Percentiles rank a stretch among this genome's conserved stretches.
phyloP scores from a whole-genome alignment of 2,113 vertebrate species.

The Megatriorchis doriae region DNA sequence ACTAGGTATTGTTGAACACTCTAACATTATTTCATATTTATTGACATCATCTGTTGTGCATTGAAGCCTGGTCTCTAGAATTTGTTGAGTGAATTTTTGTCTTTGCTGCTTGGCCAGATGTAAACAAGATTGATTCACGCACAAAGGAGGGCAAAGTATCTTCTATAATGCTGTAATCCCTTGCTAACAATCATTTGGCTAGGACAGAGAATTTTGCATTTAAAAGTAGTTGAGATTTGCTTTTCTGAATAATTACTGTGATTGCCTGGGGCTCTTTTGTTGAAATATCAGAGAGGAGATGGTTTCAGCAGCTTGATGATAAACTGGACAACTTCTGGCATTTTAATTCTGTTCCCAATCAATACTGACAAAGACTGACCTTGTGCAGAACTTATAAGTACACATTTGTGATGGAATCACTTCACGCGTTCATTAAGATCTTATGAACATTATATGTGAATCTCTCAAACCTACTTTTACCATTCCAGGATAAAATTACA shows the following conservation, averaged over 20 bases:
- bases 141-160: conserved; percentile 8
- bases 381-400: conserved; percentile 42
- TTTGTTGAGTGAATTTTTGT: background rate
- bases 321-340: conserved; percentile 58
- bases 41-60: background rate
- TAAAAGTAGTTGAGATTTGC: conserved; percentile 53
- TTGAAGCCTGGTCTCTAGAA: background rate
- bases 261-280: conserved; percentile 51
- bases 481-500: background rate
- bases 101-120: background rate
- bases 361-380: conserved; percentile 57
- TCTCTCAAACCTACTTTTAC: conserved; percentile 31
- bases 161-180: conserved; percentile 19
- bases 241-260: conserved; percentile 60
- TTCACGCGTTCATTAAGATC: conserved; percentile 22
- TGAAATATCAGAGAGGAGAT: conserved; percentile 56
- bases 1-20: background rate
- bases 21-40: background rate
- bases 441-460: conserved; percentile 29
- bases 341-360: conserved; percentile 55
- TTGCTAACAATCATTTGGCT: conserved; percentile 28
- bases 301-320: conserved; percentile 54
- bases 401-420: conserved; percentile 31
- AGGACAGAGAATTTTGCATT: conserved; percentile 42
- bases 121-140: conserved; percentile 15